Base-by-base conservation (phyloP, 1,140 invertebrate genomes). In the Trichonephila inaurata region DNA sequence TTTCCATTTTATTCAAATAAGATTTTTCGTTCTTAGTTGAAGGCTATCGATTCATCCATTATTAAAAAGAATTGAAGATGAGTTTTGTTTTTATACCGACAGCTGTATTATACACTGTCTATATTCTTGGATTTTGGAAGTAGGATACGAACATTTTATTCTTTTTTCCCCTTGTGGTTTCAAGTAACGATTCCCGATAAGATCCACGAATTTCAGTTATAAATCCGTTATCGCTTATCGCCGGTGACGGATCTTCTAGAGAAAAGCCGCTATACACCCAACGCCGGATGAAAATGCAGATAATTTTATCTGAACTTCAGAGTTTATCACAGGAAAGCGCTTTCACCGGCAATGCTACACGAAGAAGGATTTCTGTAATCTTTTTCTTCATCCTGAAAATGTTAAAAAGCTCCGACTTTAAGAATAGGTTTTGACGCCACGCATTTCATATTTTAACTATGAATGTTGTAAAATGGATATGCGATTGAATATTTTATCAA, bases 231-330 rank as follows among this genome's bases (percentile, higher is more conserved):
- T 90, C 69, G 16, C 66, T 90, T 81, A 77, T 81, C 40, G 16
- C 19, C 28, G 44, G 33, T 58, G 28, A 24, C 66, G 66, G 89
- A 81, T 90, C 89, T 60, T 60, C 40, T 69, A 81, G 89, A 58
- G 61, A 24, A 72, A 51, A 72, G 40, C 88, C 88, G 89, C n/a
- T 44, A 18, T 28, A 33, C 24, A 12, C 51, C 72, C 69, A 90
- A 81, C 69, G 60, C 89, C 89, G 89, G 89, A 90, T 90, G 89
- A 77, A 90, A 90, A 33, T 24, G n/a, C 24, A 60, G 69, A 81
- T 60, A 90, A 77, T 81, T 90, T 90, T 90, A 90, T 90, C 89
- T 19, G 5, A 58, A n/a, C 24, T 69, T 51, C n/a, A 16, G 19
- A 28, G 44, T 77, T 90, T 90, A 90, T 77, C 89, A n/a, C 18